A percentile compares a stretch with the other conserved stretches of the same genome.
These are phyloP conservation scores for Trematocara nigrifrons DNA, from an alignment of 2,113 vertebrate genomes.

Conservation along the genomic window DNA sequence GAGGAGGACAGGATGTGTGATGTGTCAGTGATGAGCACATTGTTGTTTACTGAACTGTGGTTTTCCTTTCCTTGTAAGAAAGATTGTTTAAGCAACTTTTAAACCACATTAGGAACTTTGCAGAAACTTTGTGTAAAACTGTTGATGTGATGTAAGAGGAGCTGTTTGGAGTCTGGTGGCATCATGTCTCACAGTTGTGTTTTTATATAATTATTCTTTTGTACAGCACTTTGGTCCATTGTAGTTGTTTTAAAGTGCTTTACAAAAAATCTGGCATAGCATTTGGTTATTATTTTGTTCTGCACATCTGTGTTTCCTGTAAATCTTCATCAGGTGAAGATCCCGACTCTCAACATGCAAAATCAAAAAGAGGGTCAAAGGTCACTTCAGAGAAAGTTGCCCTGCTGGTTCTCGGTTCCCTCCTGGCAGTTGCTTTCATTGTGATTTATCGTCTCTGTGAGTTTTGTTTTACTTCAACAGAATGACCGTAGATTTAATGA, in stretches of 20 bases:
- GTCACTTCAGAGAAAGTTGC: background rate
- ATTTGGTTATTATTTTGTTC: background rate
- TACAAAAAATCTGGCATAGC: background rate
- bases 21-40: background rate
- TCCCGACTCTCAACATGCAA: background rate
- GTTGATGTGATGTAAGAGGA: accelerated
- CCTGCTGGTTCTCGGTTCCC: background rate
- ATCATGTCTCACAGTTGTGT: background rate
- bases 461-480: accelerated
- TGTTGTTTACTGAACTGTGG: background rate
- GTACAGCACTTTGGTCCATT: background rate
- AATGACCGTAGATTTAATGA: background rate
- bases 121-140: background rate
- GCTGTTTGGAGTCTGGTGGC: background rate
- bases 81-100: background rate
- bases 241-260: accelerated
- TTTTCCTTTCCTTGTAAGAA: background rate
- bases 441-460: background rate
- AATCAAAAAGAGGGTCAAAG: background rate
- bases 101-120: background rate
- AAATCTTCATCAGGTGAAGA: background rate
- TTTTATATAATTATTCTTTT: background rate
- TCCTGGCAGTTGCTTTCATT: background rate
- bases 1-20: background rate
- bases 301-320: accelerated